Evolutionary conservation across 92 coral and sea anemone species (phyloP), one percentile per base, ranked within the genome.

Genomic region (Virgularia gustaviana): DNA sequence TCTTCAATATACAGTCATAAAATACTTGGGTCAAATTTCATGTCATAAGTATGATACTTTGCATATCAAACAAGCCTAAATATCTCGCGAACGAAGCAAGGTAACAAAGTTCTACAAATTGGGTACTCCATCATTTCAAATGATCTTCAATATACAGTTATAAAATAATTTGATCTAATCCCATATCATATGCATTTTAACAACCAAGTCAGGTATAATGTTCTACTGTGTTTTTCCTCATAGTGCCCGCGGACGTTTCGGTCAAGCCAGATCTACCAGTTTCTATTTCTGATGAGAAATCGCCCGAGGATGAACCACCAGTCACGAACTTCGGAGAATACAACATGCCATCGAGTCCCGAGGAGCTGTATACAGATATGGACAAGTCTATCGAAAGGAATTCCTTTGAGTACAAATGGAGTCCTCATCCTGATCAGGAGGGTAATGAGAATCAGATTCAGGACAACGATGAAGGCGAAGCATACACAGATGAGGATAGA

Each of bases 321-420:
- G n/a, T n/a, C n/a, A n/a, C n/a, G n/a, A n/a, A n/a, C n/a, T n/a
- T n/a, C n/a, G n/a, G n/a, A n/a, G n/a, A 47, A 23, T 45, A 67
- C 59, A 24, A 67, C 2, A 28, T 15, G 45, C 57, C 53, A 7
- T n/a, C 36, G 38, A 13, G 11, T 16, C 1, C 41, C 11, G 32
- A 25, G 5, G 43, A 49, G 43, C 22, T n/a, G 22, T 27, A 28
- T 9, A 6, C 59, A 1, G 60, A 45, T 15, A 57, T 45, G 30
- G 25, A 67, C 53, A 32, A 16, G 9, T 45, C 1, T 31, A 67
- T 67, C 28, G 74, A 67, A 30, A 24, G 20, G 18, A 31, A 67
- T 15, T 67, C 74, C 31, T 3, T 3, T 4, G 74, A 67, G 31
- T 67, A 67, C 28, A 67, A 67, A 45, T 67, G 74, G 74, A 67